Base-by-base conservation (phyloP, 2,888 invertebrate species). In the Tachina fera region DNA sequence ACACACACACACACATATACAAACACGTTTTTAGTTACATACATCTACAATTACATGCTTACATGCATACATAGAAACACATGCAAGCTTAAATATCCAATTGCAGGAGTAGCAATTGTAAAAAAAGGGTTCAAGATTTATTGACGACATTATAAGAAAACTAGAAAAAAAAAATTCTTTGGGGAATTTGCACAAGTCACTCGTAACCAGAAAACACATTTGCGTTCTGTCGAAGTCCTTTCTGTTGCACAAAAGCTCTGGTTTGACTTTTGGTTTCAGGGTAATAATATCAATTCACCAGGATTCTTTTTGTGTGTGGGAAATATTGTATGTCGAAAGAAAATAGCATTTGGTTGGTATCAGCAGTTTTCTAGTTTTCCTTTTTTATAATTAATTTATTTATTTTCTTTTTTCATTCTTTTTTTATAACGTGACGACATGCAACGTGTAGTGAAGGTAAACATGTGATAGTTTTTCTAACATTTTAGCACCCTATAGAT, bases 401-500 rank as follows among this genome's bases (percentile, higher is more conserved):
- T 31, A 31, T 31, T 31, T 31, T 31, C 31, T 31, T 5, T 71
- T 77, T 87, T 79, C 71, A 49, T 68, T 83, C 60, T 68, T 87
- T 81, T 77, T 81, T 63, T 90, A 91, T 92, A 92, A 92, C 93
- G 92, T 93, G 93, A 92, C 92, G 92, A 92, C 93, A 92, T 92
- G 93, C 93, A 91, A 93, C 67, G 74, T 51, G 51, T 51, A 8
- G 88, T 88, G 88, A 79, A 87, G 84, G 22, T 47, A 67, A 51
- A 53, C 71, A 51, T 51, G 45, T 58, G 43, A 63, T 65, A 60
- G 51, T 80, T 49, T 19, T 72, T 60, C 9, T 43, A 78, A 31
- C 31, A 31, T 31, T 72, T 85, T 67, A 51, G 39, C 19, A 53
- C 71, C 45, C 58, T 71, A 58, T 49, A 16, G 39, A n/a, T 19